These are phyloP conservation scores for Tachycineta bicolor DNA, from an alignment of 2,113 vertebrate species.

Conservation along the genomic window DNA sequence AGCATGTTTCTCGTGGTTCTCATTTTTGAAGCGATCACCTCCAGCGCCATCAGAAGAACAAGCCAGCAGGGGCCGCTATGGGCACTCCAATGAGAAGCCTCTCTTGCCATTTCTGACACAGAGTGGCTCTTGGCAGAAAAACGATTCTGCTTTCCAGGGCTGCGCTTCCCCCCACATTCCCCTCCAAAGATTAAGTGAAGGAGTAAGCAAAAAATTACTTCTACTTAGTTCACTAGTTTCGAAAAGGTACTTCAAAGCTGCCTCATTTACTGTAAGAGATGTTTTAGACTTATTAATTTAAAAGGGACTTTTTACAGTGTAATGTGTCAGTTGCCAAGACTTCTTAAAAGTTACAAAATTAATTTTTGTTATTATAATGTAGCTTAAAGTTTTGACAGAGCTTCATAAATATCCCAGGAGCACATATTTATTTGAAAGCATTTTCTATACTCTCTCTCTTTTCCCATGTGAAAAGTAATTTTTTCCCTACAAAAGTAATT, in stretches of 20 bases:
- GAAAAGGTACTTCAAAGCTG: neutral
- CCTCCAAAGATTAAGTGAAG: neutral
- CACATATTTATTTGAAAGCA: neutral
- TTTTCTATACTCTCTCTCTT: neutral
- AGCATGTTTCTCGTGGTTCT: neutral
- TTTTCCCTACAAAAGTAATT: neutral
- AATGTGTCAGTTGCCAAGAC: neutral
- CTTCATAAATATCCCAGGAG: neutral
- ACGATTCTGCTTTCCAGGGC: neutral
- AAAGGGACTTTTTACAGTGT: neutral
- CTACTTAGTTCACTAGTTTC: neutral
- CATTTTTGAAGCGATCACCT: neutral
- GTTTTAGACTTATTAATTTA: neutral
- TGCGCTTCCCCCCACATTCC: rapidly evolving
- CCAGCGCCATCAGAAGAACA: rapidly evolving
- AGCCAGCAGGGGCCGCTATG: neutral
- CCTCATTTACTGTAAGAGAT: neutral
- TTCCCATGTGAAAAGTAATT: neutral
- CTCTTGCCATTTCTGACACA: neutral
- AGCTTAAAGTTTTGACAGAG: neutral
- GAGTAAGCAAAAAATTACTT: neutral
- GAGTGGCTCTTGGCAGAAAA: neutral
- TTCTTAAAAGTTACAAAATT: neutral
- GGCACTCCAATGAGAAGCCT: neutral
- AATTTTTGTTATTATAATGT: neutral